Evolutionary conservation across 2,888 invertebrate species (phyloP).

Genomic region (Erannis defoliaria): DNA sequence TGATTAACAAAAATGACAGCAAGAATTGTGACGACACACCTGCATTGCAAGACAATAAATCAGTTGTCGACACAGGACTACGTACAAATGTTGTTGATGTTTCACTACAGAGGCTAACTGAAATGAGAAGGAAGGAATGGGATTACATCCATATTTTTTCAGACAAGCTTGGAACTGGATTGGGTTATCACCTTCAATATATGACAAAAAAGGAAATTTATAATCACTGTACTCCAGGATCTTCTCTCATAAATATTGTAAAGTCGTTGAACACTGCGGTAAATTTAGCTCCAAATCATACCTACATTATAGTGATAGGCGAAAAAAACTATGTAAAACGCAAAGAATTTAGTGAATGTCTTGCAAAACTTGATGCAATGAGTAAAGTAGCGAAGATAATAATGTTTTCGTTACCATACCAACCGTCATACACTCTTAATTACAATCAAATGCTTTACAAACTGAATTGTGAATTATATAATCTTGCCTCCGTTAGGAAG

Average conservation of each 20-base stretch:
- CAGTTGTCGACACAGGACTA: not conserved
- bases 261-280: not conserved
- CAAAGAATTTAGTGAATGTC: not conserved
- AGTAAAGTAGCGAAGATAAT: not conserved
- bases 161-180: not conserved
- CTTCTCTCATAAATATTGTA: not conserved
- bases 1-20: too few species aligned
- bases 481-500: not conserved
- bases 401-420: not conserved
- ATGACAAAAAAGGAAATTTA: not conserved
- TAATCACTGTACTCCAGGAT: not conserved
- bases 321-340: not conserved
- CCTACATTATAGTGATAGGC: not conserved
- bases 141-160: not conserved
- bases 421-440: not conserved
- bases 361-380: not conserved
- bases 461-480: conserved; percentile 1
- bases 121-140: not conserved
- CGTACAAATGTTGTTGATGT: not conserved
- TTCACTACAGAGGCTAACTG: not conserved
- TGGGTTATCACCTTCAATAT: not conserved
- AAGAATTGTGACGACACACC: not conserved
- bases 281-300: not conserved
- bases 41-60: not conserved
- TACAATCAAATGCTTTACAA: not conserved